Percentiles rank a stretch among this genome's conserved stretches.
phyloP scores from a whole-genome alignment of 2,888 invertebrate species.

The Apodemia duryi region DNA sequence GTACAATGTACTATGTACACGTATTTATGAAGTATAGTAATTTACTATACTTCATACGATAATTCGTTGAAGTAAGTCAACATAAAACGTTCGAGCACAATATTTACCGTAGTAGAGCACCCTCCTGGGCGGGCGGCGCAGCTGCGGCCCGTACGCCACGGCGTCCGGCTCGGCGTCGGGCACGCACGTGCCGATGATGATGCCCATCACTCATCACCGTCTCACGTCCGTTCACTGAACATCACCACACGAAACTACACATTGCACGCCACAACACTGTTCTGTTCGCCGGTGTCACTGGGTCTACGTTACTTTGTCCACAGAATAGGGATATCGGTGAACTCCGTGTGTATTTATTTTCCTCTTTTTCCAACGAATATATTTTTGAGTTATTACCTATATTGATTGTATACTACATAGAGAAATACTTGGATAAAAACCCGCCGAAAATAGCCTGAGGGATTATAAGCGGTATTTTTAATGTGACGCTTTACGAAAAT shows the following conservation, averaged over 20 bases:
- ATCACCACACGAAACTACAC: constrained; percentile 36
- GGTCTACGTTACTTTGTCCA: neutral
- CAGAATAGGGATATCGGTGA: neutral
- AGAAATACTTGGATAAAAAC: neutral
- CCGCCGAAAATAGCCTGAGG: neutral
- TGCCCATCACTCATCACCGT: constrained; percentile 78
- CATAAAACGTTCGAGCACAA: neutral
- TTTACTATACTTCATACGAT: no score
- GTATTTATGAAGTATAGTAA: no score
- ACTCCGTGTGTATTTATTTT: neutral
- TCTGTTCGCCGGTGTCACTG: neutral
- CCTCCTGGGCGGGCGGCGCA: constrained; percentile 61
- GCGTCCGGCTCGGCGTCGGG: constrained; percentile 82
- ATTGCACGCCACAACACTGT: neutral
- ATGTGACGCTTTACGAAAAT: neutral
- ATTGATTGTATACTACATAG: neutral
- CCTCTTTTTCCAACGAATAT: no score
- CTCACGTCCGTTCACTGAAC: constrained; percentile 31
- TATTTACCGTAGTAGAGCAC: constrained; percentile 61
- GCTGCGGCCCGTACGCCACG: constrained; percentile 62
- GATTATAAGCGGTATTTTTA: neutral
- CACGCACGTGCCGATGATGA: constrained; percentile 86
- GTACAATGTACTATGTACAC: no score
- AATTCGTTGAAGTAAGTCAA: no score
- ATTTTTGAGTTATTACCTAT: neutral